Evolutionary conservation across 2,797 vertebrate species (phyloP), one percentile per base, ranked within the genome.

Genomic region (Poeciliopsis infans): DNA sequence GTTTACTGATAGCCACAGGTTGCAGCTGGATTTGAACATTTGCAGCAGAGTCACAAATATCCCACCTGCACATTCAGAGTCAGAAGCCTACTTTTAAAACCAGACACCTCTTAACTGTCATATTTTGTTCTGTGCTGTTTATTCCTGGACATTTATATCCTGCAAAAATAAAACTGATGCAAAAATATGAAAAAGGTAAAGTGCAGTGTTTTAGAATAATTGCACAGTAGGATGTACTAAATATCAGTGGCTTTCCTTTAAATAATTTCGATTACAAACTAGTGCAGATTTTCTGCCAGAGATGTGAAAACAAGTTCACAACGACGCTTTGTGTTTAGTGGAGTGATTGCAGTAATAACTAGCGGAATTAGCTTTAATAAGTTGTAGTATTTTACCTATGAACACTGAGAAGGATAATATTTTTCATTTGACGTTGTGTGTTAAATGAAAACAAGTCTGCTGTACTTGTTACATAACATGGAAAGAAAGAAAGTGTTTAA

Each of bases 1-100:
- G 80, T 85, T 89, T 83, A 83, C 77, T 33, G 64, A 84, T 69
- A 55, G 43, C 47, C 69, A 74, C 61, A 39, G 47, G 78, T 79
- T 86, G 57, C 76, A 39, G 31, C 36, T 7, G 7, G 73, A 49
- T 79, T 82, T 74, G 59, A 75, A 75, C 73, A 79, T 72, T 90
- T 51, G 36, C 66, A 83, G 1, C 72, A 74, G 18, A 51, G 45
- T 51, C 61, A n/a, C 76, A 83, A 88, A 87, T 83, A 71, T 68
- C 45, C 71, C 43, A 71, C 46, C 51, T 75, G 41, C n/a, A 33
- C 64, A 18, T 80, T 45, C 3, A 74, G 28, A 8, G 28, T 70
- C 43, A 70, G 43, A 70, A 70, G 28, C 39, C 11, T 43, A 23
- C 6, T 3, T 43, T 15, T 43, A 15, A 69, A 11, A 43, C 5